These are phyloP conservation scores for Arctopsyche grandis DNA, from an alignment of 1,140 invertebrate genomes.

Conservation along the genomic window DNA sequence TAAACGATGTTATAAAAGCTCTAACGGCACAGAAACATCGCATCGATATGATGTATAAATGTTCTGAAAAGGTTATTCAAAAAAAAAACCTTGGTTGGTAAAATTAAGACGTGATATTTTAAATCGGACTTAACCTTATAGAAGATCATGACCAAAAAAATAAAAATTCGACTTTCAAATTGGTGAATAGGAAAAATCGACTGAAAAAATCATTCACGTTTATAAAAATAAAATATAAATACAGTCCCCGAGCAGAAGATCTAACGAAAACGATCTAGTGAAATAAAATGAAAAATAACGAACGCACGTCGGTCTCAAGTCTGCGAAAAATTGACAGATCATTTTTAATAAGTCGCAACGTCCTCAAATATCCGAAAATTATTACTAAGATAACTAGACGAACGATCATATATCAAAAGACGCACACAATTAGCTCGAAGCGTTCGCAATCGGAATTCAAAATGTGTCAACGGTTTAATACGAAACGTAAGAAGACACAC, in stretches of 20 bases:
- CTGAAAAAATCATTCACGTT: neutral
- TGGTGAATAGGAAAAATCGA: neutral
- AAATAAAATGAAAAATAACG: neutral
- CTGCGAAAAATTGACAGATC: conserved; percentile 31
- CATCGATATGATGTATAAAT: neutral
- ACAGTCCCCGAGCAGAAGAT: neutral
- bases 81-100: too few relatives aligned
- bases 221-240: conserved; percentile 24
- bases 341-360: conserved; percentile 20
- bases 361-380: neutral
- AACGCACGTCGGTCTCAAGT: neutral
- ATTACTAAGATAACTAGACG: neutral
- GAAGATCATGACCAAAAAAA: too few relatives aligned
- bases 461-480: neutral
- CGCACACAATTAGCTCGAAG: neutral
- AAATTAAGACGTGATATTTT: too few relatives aligned
- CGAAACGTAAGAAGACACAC: neutral
- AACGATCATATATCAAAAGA: conserved; percentile 21
- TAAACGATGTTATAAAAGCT: conserved; percentile 32
- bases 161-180: too few relatives aligned
- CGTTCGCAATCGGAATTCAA: neutral
- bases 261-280: conserved; percentile 14
- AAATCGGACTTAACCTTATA: too few relatives aligned
- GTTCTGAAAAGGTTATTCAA: too few relatives aligned
- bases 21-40: neutral